Percentiles rank a stretch among this genome's conserved stretches.
phyloP scores from a whole-genome alignment of 1,140 invertebrate genomes.

The Drosophila mauritiana region DNA sequence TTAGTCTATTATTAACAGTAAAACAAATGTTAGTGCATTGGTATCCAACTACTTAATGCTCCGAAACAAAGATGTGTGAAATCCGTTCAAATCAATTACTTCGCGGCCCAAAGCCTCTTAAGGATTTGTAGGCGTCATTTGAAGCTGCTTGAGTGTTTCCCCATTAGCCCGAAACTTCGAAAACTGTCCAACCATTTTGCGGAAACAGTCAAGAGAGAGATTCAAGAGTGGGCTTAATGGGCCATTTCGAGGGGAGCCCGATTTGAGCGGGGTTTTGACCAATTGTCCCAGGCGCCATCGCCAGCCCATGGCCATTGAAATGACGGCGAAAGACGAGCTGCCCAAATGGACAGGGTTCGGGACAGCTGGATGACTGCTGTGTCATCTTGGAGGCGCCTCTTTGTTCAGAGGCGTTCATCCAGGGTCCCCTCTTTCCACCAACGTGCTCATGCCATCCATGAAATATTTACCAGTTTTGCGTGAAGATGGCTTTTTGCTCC shows the following conservation, averaged over 20 bases:
- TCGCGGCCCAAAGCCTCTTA: conserved; percentile 27
- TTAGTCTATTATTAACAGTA: neutral
- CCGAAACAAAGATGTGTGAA: conserved; percentile 24
- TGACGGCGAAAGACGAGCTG: conserved; percentile 68
- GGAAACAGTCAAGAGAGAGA: conserved; percentile 18
- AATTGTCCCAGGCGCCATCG: conserved; percentile 57
- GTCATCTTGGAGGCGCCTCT: conserved; percentile 74
- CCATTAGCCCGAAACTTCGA: conserved; percentile 37
- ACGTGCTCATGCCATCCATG: neutral
- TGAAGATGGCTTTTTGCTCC: conserved; percentile 63
- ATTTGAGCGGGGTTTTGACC: conserved; percentile 1
- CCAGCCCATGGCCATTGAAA: conserved; percentile 54
- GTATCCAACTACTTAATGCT: conserved; percentile 18
- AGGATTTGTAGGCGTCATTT: conserved; percentile 41
- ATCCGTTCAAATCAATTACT: conserved; percentile 48
- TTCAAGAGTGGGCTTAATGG: neutral
- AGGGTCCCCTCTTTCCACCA: no score
- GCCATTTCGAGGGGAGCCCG: neutral
- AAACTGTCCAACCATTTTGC: conserved; percentile 12
- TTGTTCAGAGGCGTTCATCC: conserved; percentile 44
- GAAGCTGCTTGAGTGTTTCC: conserved; percentile 36
- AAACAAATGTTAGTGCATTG: neutral
- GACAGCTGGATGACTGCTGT: conserved; percentile 54
- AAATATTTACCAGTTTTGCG: conserved; percentile 43
- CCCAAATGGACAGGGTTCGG: conserved; percentile 22